Evolutionary conservation across 2,113 vertebrate genomes (phyloP).

Genomic region (Psilopogon haemacephalus): DNA sequence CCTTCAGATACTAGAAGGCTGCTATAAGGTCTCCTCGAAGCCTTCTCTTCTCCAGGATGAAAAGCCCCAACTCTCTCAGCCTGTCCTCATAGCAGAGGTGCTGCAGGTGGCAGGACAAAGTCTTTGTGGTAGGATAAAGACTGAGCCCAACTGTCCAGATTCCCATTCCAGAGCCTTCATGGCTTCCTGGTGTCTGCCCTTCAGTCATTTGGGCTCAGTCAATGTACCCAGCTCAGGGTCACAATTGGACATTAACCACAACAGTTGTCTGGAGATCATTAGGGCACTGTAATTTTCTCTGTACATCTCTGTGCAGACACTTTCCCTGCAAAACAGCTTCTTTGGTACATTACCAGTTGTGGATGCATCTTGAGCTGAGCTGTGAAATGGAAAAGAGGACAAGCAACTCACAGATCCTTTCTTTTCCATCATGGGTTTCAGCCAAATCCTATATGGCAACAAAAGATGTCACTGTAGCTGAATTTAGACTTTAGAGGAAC

Average conservation of each 20-base stretch:
- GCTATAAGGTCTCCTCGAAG: background rate
- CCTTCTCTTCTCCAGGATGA: background rate
- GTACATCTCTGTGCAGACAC: background rate
- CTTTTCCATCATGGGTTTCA: background rate
- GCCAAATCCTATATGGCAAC: accelerated
- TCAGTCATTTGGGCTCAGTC: background rate
- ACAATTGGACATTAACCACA: background rate
- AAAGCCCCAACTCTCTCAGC: too few relatives aligned
- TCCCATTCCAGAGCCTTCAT: background rate
- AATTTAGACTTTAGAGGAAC: background rate
- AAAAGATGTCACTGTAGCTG: accelerated
- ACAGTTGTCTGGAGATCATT: background rate
- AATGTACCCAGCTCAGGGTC: background rate
- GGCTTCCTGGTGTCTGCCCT: background rate
- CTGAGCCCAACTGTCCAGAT: background rate
- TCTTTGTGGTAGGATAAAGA: background rate
- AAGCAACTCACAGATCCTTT: background rate
- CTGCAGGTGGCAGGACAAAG: background rate
- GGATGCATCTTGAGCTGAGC: background rate
- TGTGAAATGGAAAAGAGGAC: background rate
- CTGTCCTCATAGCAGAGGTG: too few relatives aligned
- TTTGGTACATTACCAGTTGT: background rate
- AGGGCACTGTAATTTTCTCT: background rate
- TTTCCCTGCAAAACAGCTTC: background rate
- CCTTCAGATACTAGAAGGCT: too few relatives aligned